phyloP scores from a whole-genome alignment of 2,113 vertebrate species.

The Cnemophilus loriae region DNA sequence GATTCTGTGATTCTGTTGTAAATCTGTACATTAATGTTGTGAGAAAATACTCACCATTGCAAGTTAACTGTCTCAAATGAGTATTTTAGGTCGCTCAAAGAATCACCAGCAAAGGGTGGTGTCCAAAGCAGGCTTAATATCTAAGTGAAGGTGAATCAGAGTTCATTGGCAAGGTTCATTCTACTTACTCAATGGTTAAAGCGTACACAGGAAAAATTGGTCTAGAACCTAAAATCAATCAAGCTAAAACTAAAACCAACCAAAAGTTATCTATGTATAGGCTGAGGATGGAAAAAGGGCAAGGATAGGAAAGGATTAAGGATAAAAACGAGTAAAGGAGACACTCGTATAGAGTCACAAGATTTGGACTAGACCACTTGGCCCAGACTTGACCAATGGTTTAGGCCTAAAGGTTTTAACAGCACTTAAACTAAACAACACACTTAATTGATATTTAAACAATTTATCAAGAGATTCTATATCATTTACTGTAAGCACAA shows the following conservation, averaged over 20 bases:
- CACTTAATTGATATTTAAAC: neutral
- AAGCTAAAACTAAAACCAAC: neutral
- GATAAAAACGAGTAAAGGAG: neutral
- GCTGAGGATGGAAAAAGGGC: neutral
- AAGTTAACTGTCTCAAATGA: neutral
- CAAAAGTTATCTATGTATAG: accelerated
- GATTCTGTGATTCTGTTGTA: neutral
- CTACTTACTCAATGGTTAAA: neutral
- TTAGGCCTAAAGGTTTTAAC: neutral
- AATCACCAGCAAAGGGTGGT: neutral
- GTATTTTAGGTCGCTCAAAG: neutral
- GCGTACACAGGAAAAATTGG: neutral
- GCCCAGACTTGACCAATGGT: neutral
- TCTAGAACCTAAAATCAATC: neutral
- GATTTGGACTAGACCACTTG: neutral
- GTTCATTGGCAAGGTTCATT: neutral
- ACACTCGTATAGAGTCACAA: neutral
- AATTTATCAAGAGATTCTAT: neutral
- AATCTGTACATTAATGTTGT: neutral
- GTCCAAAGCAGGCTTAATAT: neutral
- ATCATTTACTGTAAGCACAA: neutral
- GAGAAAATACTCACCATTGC: neutral
- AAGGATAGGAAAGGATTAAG: neutral
- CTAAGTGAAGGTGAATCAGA: neutral
- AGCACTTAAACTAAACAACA: neutral